Base-by-base conservation (phyloP, 2,888 invertebrate species). In the Drosophila peninsularis region DNA sequence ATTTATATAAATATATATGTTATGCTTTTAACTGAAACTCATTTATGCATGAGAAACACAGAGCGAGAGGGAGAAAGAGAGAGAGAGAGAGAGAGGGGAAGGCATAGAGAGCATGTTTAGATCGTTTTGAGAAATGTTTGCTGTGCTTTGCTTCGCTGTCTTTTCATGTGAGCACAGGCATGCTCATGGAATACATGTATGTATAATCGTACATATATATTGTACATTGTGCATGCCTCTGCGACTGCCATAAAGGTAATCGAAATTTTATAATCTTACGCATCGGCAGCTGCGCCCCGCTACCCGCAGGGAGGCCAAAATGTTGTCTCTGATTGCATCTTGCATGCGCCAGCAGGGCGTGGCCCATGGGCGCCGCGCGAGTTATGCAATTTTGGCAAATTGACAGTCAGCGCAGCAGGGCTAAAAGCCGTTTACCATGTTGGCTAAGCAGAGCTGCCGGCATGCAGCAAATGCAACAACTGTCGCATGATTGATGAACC, bases 401-500 rank as follows among this genome's bases (percentile, higher is more conserved):
- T 80, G 73, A 66, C 42, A 41, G 49, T 34, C 11, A 32, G 47
- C n/a, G n/a, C 17, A 42, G 5, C 17, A 27, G 24, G 11, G 58
- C 56, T 7, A n/a, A 39, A 55, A 56, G 54, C 45, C 57, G 36
- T 7, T 45, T 27, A 27, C n/a, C n/a, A 10, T n/a, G n/a, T n/a
- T 10, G n/a, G 27, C 45, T 45, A 11, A 21, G 24, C 52, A 27
- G 19, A 13, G 19, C 17, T 11, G 45, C 14, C 44, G 44, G 50
- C 56, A 58, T 36, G 27, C 57, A 69, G 60, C 49, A 42, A 47
- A 45, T 58, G 68, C 70, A 58, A 62, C 50, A 58, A 62, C 57
- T 49, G 62, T 13, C 71, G 76, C 77, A 78, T 76, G 76, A 76
- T 68, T 78, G 80, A 78, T 78, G 80, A 76, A 60, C 52, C 61